Base-by-base conservation (phyloP, 2,888 invertebrate genomes). In the Arctia plantaginis region DNA sequence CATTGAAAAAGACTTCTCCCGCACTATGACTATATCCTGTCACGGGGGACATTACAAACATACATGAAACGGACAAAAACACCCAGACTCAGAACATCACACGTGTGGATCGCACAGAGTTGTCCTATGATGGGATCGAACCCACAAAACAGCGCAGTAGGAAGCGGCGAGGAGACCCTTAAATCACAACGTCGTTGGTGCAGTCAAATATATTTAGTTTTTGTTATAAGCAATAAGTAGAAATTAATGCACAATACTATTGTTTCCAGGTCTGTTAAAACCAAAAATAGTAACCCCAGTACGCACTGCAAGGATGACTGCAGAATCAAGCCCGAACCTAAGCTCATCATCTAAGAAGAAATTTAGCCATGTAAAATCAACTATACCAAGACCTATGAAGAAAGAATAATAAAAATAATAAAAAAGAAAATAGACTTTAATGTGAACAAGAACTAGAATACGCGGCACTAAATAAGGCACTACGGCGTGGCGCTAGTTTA, bases 341-440 rank as follows among this genome's bases (percentile, higher is more conserved):
- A 93, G 88, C 64, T 23, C 66, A 15, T 85, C 90, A 3, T 87
- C 91, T 1, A 93, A 86, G 76, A 94, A 92, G 78, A 95, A 93
- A 80, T 95, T 84, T 78, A 93, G 93, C 75, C 94, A 95, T 68
- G 82, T 95, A 18, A 95, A 95, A 80, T 95, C 95, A 6, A 95
- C 95, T 33, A 95, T 95, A 85, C 95, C 95, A 3, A 89, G 92
- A 82, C 92, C 83, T 13, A 78, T 85, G 3, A 94, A 91, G 81
- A 93, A 93, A 84, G 91, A 94, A 82, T 90, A 71, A 72, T 70
- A 66, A 73, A 78, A 69, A 74, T 78, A 72, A 79, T 75, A 73
- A 72, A 66, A n/a, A 77, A 71, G 67, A 75, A 51, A 72, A 76
- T 69, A 70, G 55, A 80, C 75, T 82, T 85, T 74, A 78, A 79